A percentile compares a stretch with the other conserved stretches of the same genome.
Evolutionary conservation across 1,140 invertebrate genomes (phyloP).

Genomic region (Microplitis mediator): DNA sequence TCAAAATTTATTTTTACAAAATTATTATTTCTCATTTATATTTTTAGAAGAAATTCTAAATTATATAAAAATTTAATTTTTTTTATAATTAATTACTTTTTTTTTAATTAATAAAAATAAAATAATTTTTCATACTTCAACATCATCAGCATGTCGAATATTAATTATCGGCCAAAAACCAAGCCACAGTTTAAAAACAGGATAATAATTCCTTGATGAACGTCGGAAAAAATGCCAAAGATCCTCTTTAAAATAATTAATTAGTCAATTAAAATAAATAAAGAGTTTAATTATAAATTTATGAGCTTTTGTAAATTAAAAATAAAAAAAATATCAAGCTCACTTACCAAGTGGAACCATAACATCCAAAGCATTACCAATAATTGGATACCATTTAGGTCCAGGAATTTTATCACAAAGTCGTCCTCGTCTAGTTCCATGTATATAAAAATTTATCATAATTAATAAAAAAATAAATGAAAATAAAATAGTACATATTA

Average conservation of each 20-base stretch:
- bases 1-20: too few relatives aligned
- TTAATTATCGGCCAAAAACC: constrained; percentile 39
- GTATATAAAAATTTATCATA: constrained; percentile 13
- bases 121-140: constrained; percentile 46
- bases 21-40: background rate
- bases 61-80: too few relatives aligned
- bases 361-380: constrained; percentile 36
- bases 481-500: background rate
- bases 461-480: constrained; percentile 3
- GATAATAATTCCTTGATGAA: constrained; percentile 34
- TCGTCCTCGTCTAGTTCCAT: constrained; percentile 26
- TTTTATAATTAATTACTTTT: background rate
- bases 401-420: constrained; percentile 41
- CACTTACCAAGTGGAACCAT: constrained; percentile 30
- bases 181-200: constrained; percentile 41
- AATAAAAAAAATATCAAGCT: background rate
- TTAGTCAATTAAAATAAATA: background rate
- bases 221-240: constrained; percentile 34
- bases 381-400: constrained; percentile 31
- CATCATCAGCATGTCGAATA: constrained; percentile 52
- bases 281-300: background rate
- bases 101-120: background rate
- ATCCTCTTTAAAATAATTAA: constrained; percentile 26
- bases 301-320: background rate
- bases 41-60: background rate